Evolutionary conservation across 2,888 invertebrate species (phyloP).

Genomic region (Deilephila elpenor): DNA sequence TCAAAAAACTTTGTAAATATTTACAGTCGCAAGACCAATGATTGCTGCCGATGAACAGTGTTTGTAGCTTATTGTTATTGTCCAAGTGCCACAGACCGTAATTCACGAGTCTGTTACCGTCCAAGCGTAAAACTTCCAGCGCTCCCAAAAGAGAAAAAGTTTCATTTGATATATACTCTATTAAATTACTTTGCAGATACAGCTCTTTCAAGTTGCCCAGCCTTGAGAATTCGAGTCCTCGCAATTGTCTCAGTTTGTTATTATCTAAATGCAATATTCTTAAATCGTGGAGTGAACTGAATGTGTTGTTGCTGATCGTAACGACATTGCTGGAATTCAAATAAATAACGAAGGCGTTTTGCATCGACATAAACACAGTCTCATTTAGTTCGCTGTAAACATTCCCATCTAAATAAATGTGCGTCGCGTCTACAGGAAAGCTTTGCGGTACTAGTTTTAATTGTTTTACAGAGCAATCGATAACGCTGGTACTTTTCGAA

Average conservation of each 20-base stretch:
- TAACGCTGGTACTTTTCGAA: slow-evolving; percentile 95
- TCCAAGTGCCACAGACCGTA: slow-evolving; percentile 92
- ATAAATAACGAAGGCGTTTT: slow-evolving; percentile 88
- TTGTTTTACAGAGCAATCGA: slow-evolving; percentile 93
- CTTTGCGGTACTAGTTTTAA: slow-evolving; percentile 90
- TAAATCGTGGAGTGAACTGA: slow-evolving; percentile 90
- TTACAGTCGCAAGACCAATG: slow-evolving; percentile 96
- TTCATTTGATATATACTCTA: slow-evolving; percentile 91
- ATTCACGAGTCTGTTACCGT: slow-evolving; percentile 92
- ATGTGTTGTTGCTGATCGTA: slow-evolving; percentile 93
- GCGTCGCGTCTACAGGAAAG: slow-evolving; percentile 96
- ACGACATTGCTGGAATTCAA: slow-evolving; percentile 93
- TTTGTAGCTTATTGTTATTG: slow-evolving; percentile 88
- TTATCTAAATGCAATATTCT: slow-evolving; percentile 93
- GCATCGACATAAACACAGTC: slow-evolving; percentile 74
- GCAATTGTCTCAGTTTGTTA: slow-evolving; percentile 90
- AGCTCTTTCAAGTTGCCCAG: slow-evolving; percentile 92
- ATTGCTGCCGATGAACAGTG: slow-evolving; percentile 91
- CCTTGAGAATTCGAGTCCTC: slow-evolving; percentile 93
- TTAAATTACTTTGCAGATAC: slow-evolving; percentile 93
- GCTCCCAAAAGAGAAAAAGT: slow-evolving; percentile 91
- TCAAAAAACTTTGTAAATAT: slow-evolving; percentile 92
- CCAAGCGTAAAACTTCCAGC: slow-evolving; percentile 91
- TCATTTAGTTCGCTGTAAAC: slow-evolving; percentile 89
- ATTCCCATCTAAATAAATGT: slow-evolving; percentile 96